Evolutionary conservation across 2,113 vertebrate genomes (phyloP).

Genomic region (Furnarius figulus): DNA sequence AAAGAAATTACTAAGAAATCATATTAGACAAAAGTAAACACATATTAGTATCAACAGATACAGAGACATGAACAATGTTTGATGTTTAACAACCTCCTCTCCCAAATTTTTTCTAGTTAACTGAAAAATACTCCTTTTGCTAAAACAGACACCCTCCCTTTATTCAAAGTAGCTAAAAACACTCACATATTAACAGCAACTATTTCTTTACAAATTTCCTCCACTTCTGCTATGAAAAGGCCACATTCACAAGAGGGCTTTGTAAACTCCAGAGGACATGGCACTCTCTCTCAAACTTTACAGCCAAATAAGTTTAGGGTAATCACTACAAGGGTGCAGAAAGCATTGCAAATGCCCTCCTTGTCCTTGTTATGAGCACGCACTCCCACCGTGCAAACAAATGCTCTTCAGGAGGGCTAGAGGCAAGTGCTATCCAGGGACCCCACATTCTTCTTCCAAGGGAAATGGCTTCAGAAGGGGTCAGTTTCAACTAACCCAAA

Average conservation of each 20-base stretch:
- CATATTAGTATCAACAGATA: not conserved
- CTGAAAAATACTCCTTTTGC: not conserved
- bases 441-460: not conserved
- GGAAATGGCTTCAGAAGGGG: not conserved
- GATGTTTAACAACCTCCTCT: not conserved
- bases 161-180: not conserved
- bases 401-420: not conserved
- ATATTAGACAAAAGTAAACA: not conserved
- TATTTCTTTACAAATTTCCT: not conserved
- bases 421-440: not conserved
- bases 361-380: accelerated
- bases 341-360: not conserved
- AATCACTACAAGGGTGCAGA: not conserved
- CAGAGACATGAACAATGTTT: not conserved
- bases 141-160: not conserved
- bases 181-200: not conserved
- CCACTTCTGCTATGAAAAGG: not conserved
- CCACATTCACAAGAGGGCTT: not conserved
- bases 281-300: not conserved
- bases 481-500: not conserved
- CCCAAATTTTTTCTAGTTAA: accelerated
- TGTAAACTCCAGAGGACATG: not conserved
- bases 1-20: not conserved
- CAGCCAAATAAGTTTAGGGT: not conserved
- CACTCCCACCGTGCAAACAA: not conserved